Evolutionary conservation across 1,140 invertebrate species (phyloP).

Genomic region (Sitophilus oryzae): DNA sequence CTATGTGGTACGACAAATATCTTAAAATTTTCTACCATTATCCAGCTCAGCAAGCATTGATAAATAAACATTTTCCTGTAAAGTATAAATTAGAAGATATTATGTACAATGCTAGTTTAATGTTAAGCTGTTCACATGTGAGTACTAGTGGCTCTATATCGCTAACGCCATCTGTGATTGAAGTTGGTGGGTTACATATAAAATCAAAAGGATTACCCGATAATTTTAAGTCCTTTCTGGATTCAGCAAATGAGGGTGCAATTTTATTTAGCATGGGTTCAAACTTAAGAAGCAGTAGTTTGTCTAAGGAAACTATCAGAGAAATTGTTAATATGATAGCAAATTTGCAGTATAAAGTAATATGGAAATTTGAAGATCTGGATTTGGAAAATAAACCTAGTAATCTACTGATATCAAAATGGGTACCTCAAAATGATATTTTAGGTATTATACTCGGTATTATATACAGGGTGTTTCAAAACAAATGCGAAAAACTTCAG

Average conservation of each 20-base stretch:
- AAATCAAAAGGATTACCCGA: conserved; percentile 21
- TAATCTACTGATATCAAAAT: conserved; percentile 48
- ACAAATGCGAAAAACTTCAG: no score
- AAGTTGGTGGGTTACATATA: conserved; percentile 29
- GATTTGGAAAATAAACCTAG: conserved; percentile 44
- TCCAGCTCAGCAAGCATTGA: conserved; percentile 16
- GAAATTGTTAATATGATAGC: conserved; percentile 46
- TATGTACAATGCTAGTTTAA: conserved; percentile 28
- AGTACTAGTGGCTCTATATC: conserved; percentile 18
- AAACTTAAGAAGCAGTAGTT: conserved; percentile 44
- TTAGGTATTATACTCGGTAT: no score
- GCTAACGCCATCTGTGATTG: conserved; percentile 12
- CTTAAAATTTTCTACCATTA: conserved; percentile 12
- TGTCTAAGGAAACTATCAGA: conserved; percentile 42
- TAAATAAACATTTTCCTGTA: conserved; percentile 26
- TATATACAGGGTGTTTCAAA: no score
- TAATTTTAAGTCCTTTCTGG: conserved; percentile 41
- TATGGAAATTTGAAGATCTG: conserved; percentile 56
- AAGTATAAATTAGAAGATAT: conserved; percentile 21
- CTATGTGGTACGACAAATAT: not conserved
- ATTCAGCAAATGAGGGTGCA: conserved; percentile 47
- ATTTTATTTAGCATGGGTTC: conserved; percentile 52
- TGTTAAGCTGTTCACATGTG: conserved; percentile 25
- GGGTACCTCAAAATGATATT: conserved; percentile 59
- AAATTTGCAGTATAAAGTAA: conserved; percentile 49